phyloP scores from a whole-genome alignment of 2,113 vertebrate species.

The Gnathonemus echidnorhynchus region DNA sequence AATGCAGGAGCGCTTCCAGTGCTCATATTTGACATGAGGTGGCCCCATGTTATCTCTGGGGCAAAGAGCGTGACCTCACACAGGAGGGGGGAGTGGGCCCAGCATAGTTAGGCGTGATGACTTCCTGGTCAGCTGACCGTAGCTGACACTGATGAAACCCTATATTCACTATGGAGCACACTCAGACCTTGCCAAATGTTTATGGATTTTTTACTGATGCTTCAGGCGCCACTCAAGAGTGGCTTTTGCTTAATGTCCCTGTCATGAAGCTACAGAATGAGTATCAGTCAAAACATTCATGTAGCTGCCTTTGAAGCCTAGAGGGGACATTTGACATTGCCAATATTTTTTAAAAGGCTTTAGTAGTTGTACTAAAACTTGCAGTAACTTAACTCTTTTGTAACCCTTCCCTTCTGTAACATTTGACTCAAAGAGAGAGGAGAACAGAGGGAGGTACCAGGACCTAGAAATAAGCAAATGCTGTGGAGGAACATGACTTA shows the following conservation, averaged over 20 bases:
- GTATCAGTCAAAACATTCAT: not conserved
- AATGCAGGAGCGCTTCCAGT: not conserved
- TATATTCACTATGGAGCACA: not conserved
- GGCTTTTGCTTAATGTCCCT: not conserved
- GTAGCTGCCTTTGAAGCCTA: not conserved
- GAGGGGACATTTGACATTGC: not conserved
- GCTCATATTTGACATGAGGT: not conserved
- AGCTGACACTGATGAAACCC: not conserved
- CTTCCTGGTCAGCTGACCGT: conserved; percentile 7
- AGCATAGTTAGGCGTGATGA: not conserved
- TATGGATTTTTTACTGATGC: not conserved
- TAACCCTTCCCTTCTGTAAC: not conserved
- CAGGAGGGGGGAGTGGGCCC: not conserved
- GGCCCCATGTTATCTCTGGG: conserved; percentile 1
- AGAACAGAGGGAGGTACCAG: not conserved
- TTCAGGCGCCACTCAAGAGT: not conserved
- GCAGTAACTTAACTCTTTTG: not conserved
- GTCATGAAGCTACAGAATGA: not conserved
- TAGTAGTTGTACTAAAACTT: not conserved
- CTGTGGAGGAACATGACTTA: not conserved
- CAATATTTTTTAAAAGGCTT: not conserved
- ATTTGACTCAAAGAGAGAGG: not conserved
- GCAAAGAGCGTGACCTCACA: not conserved
- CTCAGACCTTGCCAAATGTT: not conserved
- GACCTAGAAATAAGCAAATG: not conserved